Base-by-base conservation (phyloP, 2,113 vertebrate genomes). In the Ceratotherium simum region DNA sequence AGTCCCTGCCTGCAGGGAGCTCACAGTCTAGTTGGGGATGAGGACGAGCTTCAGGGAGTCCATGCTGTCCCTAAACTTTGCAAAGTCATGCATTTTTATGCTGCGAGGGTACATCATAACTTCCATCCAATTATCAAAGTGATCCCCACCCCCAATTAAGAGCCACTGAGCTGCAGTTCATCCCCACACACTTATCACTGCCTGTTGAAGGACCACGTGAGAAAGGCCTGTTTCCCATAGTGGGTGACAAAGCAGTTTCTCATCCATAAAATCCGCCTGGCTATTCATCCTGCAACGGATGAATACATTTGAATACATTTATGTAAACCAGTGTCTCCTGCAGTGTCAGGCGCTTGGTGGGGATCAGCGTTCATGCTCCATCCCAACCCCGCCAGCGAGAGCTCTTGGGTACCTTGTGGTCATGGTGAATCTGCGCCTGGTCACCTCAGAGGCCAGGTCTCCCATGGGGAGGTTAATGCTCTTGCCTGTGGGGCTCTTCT, bases 371-470 rank as follows among this genome's bases (percentile, higher is more conserved):
- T 25, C 6, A 7, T 4, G 46, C 31, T 10, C 51, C 36, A 4
- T 5, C 54, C 88, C 62, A 36, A 3, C 46, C 33, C 25, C 16
- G 6, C 31, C 5, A 6, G 51, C 1, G 39, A 58, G 21, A 39
- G 42, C 17, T 36, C 5, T 33, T 4, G 4, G 27, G n/a, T 98
- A 98, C 98, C 98, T 97, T 2, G 8, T 76, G 31, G 42, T 67
- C 98, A 98, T 96, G 80, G 91, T 85, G 4, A 60, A 58, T n/a
- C 98, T 91, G 23, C 97, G 96, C n/a, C 93, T 97, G 80, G 58
- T 90, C 91, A 98, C 96, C n/a, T 97, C 94, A 0, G 94, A 97
- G 67, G 70, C 86, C 85, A 98, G 94, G 95, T 98, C 97, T 64
- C 65, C 33, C 33, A 58, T 96, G 81, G 20, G 79, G 18, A 97